A percentile compares a stretch with the other conserved stretches of the same genome.
phyloP scores from a whole-genome alignment of 2,797 vertebrate genomes.

The Crenuchus spilurus region DNA sequence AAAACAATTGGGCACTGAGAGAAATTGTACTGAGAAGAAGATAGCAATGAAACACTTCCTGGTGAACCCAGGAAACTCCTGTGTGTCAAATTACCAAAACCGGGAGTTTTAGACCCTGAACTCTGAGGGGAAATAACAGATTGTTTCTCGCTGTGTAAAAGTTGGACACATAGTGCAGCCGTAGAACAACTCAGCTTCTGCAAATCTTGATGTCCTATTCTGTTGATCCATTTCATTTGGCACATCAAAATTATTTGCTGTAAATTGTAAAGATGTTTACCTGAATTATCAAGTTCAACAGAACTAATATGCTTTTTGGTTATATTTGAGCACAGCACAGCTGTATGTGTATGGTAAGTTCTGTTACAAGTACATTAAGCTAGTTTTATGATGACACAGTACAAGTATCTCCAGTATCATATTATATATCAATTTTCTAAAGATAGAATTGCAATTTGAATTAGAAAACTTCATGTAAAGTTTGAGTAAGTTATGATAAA shows the following conservation, averaged over 20 bases:
- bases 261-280: neutral
- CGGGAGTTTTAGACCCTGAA: slow-evolving; percentile 35
- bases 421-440: too few relatives aligned
- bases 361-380: too few relatives aligned
- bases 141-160: slow-evolving; percentile 17
- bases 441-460: too few relatives aligned
- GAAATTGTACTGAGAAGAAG: slow-evolving; percentile 36
- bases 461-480: too few relatives aligned
- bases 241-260: neutral
- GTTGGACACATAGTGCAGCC: slow-evolving; percentile 12
- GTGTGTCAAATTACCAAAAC: slow-evolving; percentile 26
- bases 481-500: too few relatives aligned
- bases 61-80: slow-evolving; percentile 25
- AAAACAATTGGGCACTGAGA: slow-evolving; percentile 44
- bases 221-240: slow-evolving; percentile 17
- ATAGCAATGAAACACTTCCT: slow-evolving; percentile 34
- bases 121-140: neutral
- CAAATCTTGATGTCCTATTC: neutral
- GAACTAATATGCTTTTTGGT: neutral
- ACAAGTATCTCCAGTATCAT: too few relatives aligned
- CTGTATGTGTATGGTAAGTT: too few relatives aligned
- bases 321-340: too few relatives aligned
- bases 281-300: neutral
- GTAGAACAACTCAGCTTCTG: slow-evolving; percentile 3
- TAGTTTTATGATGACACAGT: too few relatives aligned